Conservation (phyloP, 2,888 invertebrate genomes). For the Synergus itoensis region DNA sequence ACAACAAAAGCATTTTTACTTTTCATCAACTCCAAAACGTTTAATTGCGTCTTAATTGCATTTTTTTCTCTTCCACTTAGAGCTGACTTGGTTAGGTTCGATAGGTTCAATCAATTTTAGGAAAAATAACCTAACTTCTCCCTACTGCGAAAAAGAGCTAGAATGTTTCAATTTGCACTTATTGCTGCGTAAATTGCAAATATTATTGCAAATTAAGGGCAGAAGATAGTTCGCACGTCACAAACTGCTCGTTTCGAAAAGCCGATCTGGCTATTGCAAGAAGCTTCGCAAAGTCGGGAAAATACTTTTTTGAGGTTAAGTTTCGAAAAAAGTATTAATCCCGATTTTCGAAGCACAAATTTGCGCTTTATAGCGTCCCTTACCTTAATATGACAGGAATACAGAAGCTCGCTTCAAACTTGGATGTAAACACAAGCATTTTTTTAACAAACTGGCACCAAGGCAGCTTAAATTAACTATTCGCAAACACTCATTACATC, state of each 20-base stretch:
- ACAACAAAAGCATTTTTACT: background rate
- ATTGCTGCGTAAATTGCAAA: background rate
- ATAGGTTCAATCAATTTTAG: background rate
- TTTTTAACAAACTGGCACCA: conserved; percentile 62
- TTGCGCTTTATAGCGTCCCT: conserved; percentile 64
- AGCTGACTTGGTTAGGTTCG: conserved; percentile 20
- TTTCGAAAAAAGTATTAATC: background rate
- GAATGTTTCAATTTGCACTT: background rate
- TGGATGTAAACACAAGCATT: conserved; percentile 89
- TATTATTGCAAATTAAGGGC: conserved; percentile 32
- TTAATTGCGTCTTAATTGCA: background rate
- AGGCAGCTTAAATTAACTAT: conserved; percentile 39
- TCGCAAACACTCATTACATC: conserved; percentile 73
- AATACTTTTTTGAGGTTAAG: background rate
- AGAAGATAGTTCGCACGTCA: conserved; percentile 14
- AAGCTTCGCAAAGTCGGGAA: background rate
- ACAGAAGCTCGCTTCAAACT: conserved; percentile 83
- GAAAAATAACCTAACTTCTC: conserved; percentile 16
- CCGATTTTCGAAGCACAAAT: conserved; percentile 2
- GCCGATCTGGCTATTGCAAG: background rate
- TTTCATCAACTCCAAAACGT: background rate
- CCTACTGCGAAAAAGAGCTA: background rate
- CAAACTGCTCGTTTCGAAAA: conserved; percentile 7
- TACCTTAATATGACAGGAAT: conserved; percentile 83
- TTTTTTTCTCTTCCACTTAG: background rate